Conservation (phyloP, 2,113 vertebrate species). For the Rhabdornis inornatus region DNA sequence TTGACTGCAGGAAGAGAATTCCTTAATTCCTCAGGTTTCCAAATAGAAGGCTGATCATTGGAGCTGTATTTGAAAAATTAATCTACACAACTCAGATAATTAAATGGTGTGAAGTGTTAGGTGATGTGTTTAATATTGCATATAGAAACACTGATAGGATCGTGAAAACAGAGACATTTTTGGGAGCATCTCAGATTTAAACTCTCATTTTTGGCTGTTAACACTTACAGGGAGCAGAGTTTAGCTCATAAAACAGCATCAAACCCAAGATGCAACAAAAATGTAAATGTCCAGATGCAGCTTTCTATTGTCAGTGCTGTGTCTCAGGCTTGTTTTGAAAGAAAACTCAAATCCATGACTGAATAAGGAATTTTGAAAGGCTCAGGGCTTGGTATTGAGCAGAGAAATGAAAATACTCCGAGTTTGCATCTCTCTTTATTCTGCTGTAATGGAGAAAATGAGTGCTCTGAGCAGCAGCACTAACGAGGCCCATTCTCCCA, state of each 20-base stretch:
- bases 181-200: background rate
- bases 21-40: background rate
- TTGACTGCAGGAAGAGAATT: background rate
- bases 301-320: background rate
- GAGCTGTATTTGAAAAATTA: background rate
- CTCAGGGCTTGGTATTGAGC: background rate
- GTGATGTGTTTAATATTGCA: background rate
- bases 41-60: background rate
- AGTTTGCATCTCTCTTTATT: constrained; percentile 22
- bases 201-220: background rate
- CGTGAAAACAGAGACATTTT: background rate
- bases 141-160: background rate
- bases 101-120: background rate
- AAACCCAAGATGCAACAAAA: background rate
- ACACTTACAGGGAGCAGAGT: background rate
- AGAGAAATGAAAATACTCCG: constrained; percentile 9
- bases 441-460: background rate
- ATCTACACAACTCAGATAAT: background rate
- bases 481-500: constrained; percentile 8
- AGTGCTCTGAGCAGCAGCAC: constrained; percentile 7
- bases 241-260: background rate
- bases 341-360: background rate
- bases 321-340: constrained; percentile 25
- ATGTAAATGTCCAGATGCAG: constrained; percentile 44
- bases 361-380: background rate